Conservation (phyloP, 2,888 invertebrate genomes). For the Limnephilus lunatus region DNA sequence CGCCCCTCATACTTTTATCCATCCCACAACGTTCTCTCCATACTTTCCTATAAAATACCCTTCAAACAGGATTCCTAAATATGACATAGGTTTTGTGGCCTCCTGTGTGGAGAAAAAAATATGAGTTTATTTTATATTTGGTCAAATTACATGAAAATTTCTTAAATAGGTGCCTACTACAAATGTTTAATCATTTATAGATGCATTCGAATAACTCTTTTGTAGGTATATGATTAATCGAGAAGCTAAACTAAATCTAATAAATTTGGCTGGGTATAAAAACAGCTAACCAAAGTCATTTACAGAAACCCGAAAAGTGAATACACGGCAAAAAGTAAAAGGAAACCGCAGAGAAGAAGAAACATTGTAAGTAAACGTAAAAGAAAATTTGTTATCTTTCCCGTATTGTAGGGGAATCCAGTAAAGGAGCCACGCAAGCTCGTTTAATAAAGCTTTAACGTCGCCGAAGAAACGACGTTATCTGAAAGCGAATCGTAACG, state of each 20-base stretch:
- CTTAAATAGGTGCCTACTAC: background rate
- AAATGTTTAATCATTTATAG: background rate
- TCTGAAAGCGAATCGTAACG: constrained; percentile 27
- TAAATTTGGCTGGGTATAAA: background rate
- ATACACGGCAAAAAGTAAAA: background rate
- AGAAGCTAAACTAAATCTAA: background rate
- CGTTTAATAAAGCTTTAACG: background rate
- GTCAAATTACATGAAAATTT: background rate
- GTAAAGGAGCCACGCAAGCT: constrained; percentile 5
- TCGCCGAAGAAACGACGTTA: background rate
- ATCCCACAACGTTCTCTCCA: too few relatives aligned
- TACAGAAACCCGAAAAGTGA: background rate
- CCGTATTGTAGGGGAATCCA: background rate
- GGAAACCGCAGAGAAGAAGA: background rate
- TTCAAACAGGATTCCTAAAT: too few relatives aligned
- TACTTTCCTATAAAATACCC: too few relatives aligned
- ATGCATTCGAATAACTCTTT: background rate
- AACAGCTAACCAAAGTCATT: background rate
- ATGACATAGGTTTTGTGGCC: too few relatives aligned
- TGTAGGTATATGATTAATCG: background rate
- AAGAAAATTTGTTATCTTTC: background rate
- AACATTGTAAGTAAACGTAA: background rate
- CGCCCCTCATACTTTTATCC: too few relatives aligned
- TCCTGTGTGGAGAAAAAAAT: too few relatives aligned
- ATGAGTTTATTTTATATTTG: background rate